Evolutionary conservation across 2,113 vertebrate genomes (phyloP).

Genomic region (Aptenodytes patagonicus): DNA sequence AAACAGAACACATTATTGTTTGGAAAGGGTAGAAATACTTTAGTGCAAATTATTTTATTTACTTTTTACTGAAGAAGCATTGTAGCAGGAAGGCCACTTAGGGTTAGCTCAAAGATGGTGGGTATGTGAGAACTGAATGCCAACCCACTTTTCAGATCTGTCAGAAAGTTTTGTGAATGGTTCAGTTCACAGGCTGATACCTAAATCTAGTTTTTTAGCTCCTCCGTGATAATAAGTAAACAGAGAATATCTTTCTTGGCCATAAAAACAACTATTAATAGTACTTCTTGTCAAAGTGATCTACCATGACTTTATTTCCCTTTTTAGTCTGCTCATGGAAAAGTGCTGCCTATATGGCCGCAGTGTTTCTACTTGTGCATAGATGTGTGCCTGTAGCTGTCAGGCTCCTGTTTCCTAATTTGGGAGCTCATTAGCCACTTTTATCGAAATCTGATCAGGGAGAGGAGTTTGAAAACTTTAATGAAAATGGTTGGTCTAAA

Average conservation of each 20-base stretch:
- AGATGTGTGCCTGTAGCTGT: not conserved
- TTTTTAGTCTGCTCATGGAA: not conserved
- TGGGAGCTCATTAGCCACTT: not conserved
- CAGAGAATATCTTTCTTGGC: not conserved
- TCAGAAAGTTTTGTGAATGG: not conserved
- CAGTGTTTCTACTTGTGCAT: not conserved
- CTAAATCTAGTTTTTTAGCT: not conserved
- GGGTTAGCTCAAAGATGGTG: not conserved
- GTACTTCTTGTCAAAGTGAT: not conserved
- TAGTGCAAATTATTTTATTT: not conserved
- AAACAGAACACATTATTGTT: conserved; percentile 36
- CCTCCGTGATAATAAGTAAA: not conserved
- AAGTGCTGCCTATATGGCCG: not conserved
- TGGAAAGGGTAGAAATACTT: not conserved
- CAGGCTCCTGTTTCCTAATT: not conserved
- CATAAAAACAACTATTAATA: not conserved
- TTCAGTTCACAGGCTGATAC: not conserved
- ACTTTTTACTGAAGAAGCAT: conserved; percentile 34
- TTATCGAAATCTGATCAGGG: not conserved
- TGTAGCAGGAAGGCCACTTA: not conserved
- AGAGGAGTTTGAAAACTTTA: not conserved
- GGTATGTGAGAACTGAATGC: not conserved
- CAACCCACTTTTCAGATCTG: not conserved
- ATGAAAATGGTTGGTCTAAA: not conserved
- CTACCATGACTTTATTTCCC: not conserved